Percentiles rank a stretch among this genome's conserved stretches.
Conservation (phyloP, 53 echinoderm and acorn worm genomes). For the Henricia sp. region DNA sequence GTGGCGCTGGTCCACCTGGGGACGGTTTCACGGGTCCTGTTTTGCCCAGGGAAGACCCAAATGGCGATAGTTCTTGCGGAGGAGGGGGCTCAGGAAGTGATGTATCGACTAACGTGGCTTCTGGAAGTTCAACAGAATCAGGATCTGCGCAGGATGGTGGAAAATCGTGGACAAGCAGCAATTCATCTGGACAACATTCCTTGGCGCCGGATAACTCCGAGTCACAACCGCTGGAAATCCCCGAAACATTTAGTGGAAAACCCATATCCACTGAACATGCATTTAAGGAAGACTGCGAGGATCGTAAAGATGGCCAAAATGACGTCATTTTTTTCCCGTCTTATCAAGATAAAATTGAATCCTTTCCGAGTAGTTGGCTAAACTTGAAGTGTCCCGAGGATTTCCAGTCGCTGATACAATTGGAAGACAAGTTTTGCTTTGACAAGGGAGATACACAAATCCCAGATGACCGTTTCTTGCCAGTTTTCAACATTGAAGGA, state of each 20-base stretch:
- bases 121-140: neutral
- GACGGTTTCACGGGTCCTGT: neutral
- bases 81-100: neutral
- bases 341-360: neutral
- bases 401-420: neutral
- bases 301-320: constrained; percentile 2
- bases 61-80: constrained; percentile 41
- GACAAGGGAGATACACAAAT: neutral
- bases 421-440: neutral
- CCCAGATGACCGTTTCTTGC: constrained; percentile 2
- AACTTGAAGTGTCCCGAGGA: neutral
- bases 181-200: neutral
- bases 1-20: neutral
- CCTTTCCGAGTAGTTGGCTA: neutral
- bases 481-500: constrained; percentile 10
- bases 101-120: neutral
- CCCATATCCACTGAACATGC: neutral
- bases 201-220: neutral
- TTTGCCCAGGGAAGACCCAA: constrained; percentile 37
- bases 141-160: neutral
- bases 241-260: neutral
- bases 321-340: constrained; percentile 16
- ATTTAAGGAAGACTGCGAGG: neutral
- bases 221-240: neutral
- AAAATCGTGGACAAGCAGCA: neutral